A percentile compares a stretch with the other conserved stretches of the same genome.
These are phyloP conservation scores for Agrochola lota DNA, from an alignment of 2,888 invertebrate species.

Conservation along the genomic window DNA sequence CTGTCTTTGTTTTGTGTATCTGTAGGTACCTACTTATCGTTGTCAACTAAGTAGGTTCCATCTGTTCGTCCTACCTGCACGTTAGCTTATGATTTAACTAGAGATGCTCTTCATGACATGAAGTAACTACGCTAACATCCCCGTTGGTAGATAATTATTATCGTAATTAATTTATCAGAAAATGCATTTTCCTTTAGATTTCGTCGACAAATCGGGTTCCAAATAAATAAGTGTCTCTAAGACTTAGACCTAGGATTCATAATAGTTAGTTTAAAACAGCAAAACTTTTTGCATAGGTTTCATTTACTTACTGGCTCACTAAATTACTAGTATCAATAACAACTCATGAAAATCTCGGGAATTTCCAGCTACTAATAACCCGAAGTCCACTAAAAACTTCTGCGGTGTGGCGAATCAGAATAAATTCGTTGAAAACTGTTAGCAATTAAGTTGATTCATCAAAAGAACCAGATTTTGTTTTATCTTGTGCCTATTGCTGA, in stretches of 20 bases:
- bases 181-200: neutral
- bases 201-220: neutral
- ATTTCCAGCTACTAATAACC: slow-evolving; percentile 3
- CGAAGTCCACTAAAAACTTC: slow-evolving; percentile 10
- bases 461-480: neutral
- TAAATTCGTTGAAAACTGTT: slow-evolving; percentile 36
- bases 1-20: neutral
- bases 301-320: slow-evolving; percentile 24
- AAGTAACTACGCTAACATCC: too few relatives aligned
- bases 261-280: neutral
- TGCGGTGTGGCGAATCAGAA: slow-evolving; percentile 31
- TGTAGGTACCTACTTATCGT: too few relatives aligned
- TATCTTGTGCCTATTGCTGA: neutral
- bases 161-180: neutral
- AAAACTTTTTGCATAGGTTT: neutral
- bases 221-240: neutral
- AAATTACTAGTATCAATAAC: slow-evolving; percentile 32
- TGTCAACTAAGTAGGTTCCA: too few relatives aligned
- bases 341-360: slow-evolving; percentile 13
- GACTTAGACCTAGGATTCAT: neutral
- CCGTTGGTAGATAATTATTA: too few relatives aligned
- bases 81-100: too few relatives aligned
- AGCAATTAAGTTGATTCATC: slow-evolving; percentile 34
- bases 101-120: too few relatives aligned
- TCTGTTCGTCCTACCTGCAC: too few relatives aligned